Evolutionary conservation across 2,113 vertebrate species (phyloP).

Genomic region (Chionomys nivalis): DNA sequence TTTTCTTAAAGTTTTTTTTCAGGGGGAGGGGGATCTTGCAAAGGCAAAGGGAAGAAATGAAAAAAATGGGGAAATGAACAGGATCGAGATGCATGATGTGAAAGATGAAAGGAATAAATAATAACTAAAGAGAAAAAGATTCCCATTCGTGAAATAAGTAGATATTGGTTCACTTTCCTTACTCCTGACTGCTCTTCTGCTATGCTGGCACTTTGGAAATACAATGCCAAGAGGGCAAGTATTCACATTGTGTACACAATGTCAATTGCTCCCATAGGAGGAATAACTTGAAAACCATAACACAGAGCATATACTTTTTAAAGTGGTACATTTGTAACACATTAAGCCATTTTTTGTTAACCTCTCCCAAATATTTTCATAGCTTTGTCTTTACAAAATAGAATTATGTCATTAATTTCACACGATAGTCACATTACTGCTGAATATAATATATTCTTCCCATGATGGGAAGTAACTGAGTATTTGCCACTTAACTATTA

Average conservation of each 20-base stretch:
- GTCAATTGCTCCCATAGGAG: background rate
- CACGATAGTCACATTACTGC: constrained; percentile 60
- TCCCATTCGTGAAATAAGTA: background rate
- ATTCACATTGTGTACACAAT: background rate
- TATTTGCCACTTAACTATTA: constrained; percentile 68
- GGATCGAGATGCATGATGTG: too few species aligned
- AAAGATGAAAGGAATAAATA: too few species aligned
- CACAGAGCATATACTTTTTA: background rate
- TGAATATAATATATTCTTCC: constrained; percentile 73
- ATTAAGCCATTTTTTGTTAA: constrained; percentile 14
- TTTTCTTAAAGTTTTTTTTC: too few species aligned
- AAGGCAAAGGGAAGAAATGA: too few species aligned
- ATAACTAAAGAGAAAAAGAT: background rate
- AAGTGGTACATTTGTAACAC: background rate
- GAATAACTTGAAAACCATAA: constrained; percentile 11
- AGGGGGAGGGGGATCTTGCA: too few species aligned
- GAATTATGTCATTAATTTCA: constrained; percentile 71
- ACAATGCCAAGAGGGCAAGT: background rate
- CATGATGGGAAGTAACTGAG: constrained; percentile 58
- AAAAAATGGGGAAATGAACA: too few species aligned
- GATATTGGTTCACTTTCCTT: constrained; percentile 1
- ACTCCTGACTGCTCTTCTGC: background rate
- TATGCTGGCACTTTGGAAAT: background rate
- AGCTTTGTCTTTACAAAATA: constrained; percentile 37
- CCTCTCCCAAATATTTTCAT: background rate